Base-by-base conservation (phyloP, 1,140 invertebrate genomes). In the Lordiphosa mommai region DNA sequence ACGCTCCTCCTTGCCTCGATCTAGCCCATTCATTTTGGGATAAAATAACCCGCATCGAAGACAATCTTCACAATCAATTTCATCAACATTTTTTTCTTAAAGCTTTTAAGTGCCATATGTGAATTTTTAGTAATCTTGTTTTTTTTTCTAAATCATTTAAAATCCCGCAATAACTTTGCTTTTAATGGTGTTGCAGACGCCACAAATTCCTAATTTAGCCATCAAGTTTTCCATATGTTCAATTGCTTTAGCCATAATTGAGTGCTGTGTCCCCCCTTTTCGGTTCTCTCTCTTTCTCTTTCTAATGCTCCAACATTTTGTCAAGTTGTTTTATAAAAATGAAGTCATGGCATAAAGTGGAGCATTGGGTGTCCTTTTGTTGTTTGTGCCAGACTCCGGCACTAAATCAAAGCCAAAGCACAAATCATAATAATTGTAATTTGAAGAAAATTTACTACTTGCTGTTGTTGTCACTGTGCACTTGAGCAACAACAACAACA, bases 351-450 rank as follows among this genome's bases (percentile, higher is more conserved):
- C 66, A 61, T 41, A 67, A 80, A 82, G 74, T 70, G 71, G 61
- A 30, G 55, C 53, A 20, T 4, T 49, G 51, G 58, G 58, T 56
- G 52, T 38, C 56, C 51, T 56, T 56, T 23, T 5, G 4, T 23
- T 5, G 4, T 23, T 6, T 23, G 4, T 23, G 0, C 20, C 20
- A 5, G 77, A 71, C 66, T 50, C 32, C 32, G 58, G 44, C 59
- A 84, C 76, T 82, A 82, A 82, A 82, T 82, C 77, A 84, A 77
- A 77, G 63, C 59, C 64, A 59, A 76, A 76, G 77, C 77, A 84
- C 77, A 84, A 84, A 84, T 84, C 77, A 84, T 84, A 77, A 84
- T 84, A 84, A 84, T 84, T 84, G 79, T 84, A 85, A 84, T 84
- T 84, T 84, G 77, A 84, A 84, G 77, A 84, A 84, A 85, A 84